A percentile compares a stretch with the other conserved stretches of the same genome.
Conservation (phyloP, 2,797 vertebrate species). For the Graptemys geographica region DNA sequence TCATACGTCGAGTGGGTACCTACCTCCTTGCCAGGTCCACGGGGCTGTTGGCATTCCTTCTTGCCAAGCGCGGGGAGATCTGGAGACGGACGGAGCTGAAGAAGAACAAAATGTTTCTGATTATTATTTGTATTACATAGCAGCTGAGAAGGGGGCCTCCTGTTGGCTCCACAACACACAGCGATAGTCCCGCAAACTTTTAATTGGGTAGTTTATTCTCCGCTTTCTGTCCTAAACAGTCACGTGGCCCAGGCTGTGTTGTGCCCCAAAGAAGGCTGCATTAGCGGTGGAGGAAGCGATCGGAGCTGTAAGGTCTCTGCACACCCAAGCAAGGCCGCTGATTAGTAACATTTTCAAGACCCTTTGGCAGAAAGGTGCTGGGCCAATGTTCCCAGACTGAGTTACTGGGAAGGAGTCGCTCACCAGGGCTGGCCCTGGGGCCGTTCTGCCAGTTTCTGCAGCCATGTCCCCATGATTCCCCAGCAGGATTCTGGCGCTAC, state of each 20-base stretch:
- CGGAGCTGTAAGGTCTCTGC: background rate
- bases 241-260: too few species aligned
- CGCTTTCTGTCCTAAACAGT: background rate
- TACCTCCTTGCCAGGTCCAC: background rate
- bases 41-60: too few species aligned
- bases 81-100: background rate
- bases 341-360: background rate
- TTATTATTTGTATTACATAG: background rate
- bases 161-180: background rate
- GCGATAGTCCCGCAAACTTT: background rate
- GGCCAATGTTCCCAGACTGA: too few species aligned
- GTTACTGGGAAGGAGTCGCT: too few species aligned
- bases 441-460: fast-evolving
- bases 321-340: too few species aligned
- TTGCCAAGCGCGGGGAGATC: background rate
- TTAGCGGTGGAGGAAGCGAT: background rate
- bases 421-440: too few species aligned
- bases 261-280: background rate
- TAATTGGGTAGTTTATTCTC: background rate
- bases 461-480: too few species aligned
- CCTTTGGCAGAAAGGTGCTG: background rate
- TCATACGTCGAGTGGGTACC: too few species aligned
- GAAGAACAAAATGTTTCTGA: background rate
- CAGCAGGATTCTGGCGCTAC: too few species aligned
- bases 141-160: background rate